Conservation (phyloP, 2,888 invertebrate species). For the Sarcophaga caerulescens region DNA sequence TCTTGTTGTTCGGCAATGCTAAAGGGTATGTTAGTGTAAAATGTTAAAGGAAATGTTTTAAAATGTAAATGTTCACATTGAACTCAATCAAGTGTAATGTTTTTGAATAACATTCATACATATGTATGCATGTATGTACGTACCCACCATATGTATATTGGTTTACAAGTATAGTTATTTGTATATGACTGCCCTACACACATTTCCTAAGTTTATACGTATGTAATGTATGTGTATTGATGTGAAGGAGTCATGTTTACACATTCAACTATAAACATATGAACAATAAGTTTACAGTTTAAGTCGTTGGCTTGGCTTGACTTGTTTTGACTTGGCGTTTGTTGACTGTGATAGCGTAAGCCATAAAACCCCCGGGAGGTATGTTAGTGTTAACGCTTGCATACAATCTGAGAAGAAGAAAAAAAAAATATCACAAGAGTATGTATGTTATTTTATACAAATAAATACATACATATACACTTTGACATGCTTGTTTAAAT, state of each 20-base stretch:
- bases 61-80: conserved; percentile 41
- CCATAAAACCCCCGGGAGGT: conserved; percentile 41
- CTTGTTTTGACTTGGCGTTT: conserved; percentile 20
- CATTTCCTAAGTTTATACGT: background rate
- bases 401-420: background rate
- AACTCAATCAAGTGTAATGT: conserved; percentile 59
- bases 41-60: conserved; percentile 47
- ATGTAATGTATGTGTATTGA: background rate
- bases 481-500: conserved; percentile 47
- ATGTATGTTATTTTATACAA: background rate
- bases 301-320: conserved; percentile 23
- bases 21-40: background rate
- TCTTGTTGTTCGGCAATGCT: too few species aligned
- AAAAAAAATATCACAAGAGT: too few species aligned
- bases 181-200: too few species aligned
- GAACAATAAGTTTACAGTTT: conserved; percentile 26
- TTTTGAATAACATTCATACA: conserved; percentile 2
- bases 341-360: conserved; percentile 46
- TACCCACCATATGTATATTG: too few species aligned
- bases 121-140: background rate
- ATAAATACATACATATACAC: background rate
- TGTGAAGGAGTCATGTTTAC: conserved; percentile 34
- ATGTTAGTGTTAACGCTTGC: conserved; percentile 37
- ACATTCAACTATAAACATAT: conserved; percentile 3
- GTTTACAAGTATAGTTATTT: too few species aligned